Evolutionary conservation across 2,888 invertebrate species (phyloP), one percentile per base, ranked within the genome.

Genomic region (Tanypteryx hageni): DNA sequence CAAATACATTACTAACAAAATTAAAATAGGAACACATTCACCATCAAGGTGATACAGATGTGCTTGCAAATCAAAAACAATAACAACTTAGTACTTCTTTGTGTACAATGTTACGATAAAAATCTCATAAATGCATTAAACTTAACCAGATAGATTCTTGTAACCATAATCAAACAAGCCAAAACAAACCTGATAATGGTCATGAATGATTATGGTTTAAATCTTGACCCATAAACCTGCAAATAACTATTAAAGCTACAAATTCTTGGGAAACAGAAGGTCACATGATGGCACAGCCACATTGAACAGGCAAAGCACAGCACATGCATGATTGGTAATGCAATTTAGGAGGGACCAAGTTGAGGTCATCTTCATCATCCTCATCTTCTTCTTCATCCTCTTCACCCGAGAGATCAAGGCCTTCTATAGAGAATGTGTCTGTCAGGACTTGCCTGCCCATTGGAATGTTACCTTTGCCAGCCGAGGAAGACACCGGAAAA

Each of bases 341-440:
- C 61, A 95, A 95, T 93, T 95, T 94, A 57, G 96, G 96, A 44
- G 95, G 95, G 93, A 95, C 95, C 56, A 96, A 94, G 93, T 96
- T 95, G 93, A 96, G 94, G 93, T 96, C 95, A 93, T 95, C 95
- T 93, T 94, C 95, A 93, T 95, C 95, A 94, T 95, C 95, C 92
- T 95, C 94, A 93, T 95, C 95, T 93, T 95, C 95, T 93, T 95
- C 95, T 92, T 95, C 95, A 61, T 94, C 94, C 31, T 94, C 94
- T 92, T 95, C 95, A 8, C 96, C 96, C 93, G 96, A 96, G 94
- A 96, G 95, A 95, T 96, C 96, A 95, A 96, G 94, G 94, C 96
- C 96, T 94, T 96, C 96, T 93, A 96, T 96, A 92, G 96, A 96
- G 93, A 96, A 95, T 93, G 96, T 96, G 93, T 96, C 96, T 11